Conservation (phyloP, 2,797 vertebrate species). For the Gobio occitaniae region DNA sequence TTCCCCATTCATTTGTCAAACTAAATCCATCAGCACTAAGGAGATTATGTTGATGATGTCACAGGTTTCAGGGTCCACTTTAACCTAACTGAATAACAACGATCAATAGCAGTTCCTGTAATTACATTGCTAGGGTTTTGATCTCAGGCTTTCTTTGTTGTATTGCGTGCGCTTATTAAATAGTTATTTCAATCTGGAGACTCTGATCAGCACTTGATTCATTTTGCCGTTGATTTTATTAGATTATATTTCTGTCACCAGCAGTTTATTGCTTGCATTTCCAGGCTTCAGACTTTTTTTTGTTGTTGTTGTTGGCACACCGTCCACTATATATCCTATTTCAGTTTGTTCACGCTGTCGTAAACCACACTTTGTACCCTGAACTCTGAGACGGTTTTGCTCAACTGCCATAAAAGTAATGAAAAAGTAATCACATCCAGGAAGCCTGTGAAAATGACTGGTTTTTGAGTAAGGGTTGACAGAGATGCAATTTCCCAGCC, state of each 20-base stretch:
- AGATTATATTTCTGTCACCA: slow-evolving; percentile 28
- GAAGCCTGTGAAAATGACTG: slow-evolving; percentile 57
- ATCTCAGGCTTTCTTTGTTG: slow-evolving; percentile 5
- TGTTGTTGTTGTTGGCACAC: slow-evolving; percentile 13
- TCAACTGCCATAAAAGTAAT: slow-evolving; percentile 36
- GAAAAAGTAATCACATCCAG: slow-evolving; percentile 45
- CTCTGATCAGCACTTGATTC: not conserved
- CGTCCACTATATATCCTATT: not conserved
- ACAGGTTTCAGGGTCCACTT: slow-evolving; percentile 22
- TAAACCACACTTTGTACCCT: slow-evolving; percentile 13
- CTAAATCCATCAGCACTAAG: slow-evolving; percentile 4
- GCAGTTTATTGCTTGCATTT: slow-evolving; percentile 16
- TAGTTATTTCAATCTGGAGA: not conserved
- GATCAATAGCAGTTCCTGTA: slow-evolving; percentile 41
- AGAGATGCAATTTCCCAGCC: slow-evolving; percentile 48
- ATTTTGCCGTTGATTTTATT: slow-evolving; percentile 13
- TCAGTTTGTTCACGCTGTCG: not conserved
- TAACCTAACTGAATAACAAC: not conserved
- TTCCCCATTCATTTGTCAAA: not conserved
- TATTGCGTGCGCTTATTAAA: not conserved
- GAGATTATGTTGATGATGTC: slow-evolving; percentile 39
- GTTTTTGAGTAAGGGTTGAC: slow-evolving; percentile 49
- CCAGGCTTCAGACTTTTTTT: not conserved
- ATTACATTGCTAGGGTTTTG: not conserved
- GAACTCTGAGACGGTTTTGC: not conserved